These are phyloP conservation scores for Drosophila pseudoobscura DNA, from an alignment of 1,140 invertebrate species.

Conservation along the genomic window DNA sequence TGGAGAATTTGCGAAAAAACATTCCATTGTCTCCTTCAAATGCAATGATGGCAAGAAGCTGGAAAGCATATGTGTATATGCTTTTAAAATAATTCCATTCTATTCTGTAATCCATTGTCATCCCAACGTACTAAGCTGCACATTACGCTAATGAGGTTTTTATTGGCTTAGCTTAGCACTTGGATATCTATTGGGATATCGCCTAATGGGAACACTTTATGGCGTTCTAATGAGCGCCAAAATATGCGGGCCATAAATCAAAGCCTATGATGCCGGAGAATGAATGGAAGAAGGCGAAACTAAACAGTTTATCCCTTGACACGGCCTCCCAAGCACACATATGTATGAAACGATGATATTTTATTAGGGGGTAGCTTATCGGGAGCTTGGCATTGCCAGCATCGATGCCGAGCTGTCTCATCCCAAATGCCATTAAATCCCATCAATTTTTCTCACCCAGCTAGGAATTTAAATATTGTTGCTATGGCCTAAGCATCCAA, in stretches of 20 bases:
- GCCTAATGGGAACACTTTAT: conserved; percentile 53
- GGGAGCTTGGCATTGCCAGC: conserved; percentile 42
- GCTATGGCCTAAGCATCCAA: conserved; percentile 57
- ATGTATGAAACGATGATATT: conserved; percentile 34
- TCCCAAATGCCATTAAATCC: conserved; percentile 76
- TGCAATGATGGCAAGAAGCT: background rate
- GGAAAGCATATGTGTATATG: background rate
- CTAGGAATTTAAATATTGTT: conserved; percentile 79
- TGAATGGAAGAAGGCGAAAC: conserved; percentile 24
- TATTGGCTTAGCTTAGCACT: conserved; percentile 20
- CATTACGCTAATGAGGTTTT: conserved; percentile 56
- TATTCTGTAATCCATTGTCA: background rate
- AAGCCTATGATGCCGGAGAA: conserved; percentile 1
- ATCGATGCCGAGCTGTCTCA: conserved; percentile 35
- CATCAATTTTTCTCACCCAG: conserved; percentile 71
- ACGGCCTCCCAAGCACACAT: conserved; percentile 4
- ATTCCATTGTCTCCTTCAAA: too few relatives aligned
- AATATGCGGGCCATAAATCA: conserved; percentile 64
- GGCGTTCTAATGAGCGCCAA: conserved; percentile 65
- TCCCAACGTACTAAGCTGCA: background rate
- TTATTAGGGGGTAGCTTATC: conserved; percentile 65
- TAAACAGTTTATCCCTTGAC: conserved; percentile 47
- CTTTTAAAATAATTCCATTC: background rate
- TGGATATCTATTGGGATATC: conserved; percentile 20
- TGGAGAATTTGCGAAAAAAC: too few relatives aligned